Evolutionary conservation across 2,797 vertebrate species (phyloP), one percentile per base, ranked within the genome.

Genomic region (Sebastiscus tertius): DNA sequence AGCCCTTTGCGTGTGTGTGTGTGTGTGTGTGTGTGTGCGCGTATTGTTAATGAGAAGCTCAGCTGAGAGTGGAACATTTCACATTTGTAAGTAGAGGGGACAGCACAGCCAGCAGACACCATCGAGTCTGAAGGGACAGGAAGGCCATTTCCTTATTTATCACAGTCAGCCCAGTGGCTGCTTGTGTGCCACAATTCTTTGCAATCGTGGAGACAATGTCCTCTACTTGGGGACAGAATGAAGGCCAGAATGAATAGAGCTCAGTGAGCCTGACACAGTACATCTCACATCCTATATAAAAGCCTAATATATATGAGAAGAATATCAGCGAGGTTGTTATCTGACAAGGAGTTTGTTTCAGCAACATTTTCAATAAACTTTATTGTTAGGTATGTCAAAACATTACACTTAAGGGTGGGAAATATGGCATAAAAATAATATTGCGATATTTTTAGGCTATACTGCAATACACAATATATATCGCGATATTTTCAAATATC

Each of bases 101-200:
- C 83, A 79, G 75, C 52, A 6, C n/a, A 31, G 81, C 46, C 60
- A 70, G 75, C 76, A 86, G 78, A 91, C 75, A 77, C 39, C 54
- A 27, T 36, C 2, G 27, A 79, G 56, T 79, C 80, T 79, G 72
- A 76, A 27, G 33, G 69, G 81, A 83, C 73, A 80, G 86, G 84
- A 85, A 87, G 54, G 73, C 76, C 80, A 75, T 79, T 87, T 89
- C 83, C 79, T 89, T 85, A 85, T 89, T 84, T 63, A 82, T 90
- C 75, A 79, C 66, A 63, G 66, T 65, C 64, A 20, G 58, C 74
- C 80, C 71, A 52, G 49, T 4, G 26, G 67, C 78, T 72, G 80
- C 52, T 54, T 8, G 10, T 24, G 22, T 61, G 64, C 56, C 62
- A 76, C 84, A 79, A 49, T 81, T 79, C 81, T 78, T 72, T 59